Evolutionary conservation across 92 coral and sea anemone species (phyloP).

Genomic region (Epizoanthus scotinus): DNA sequence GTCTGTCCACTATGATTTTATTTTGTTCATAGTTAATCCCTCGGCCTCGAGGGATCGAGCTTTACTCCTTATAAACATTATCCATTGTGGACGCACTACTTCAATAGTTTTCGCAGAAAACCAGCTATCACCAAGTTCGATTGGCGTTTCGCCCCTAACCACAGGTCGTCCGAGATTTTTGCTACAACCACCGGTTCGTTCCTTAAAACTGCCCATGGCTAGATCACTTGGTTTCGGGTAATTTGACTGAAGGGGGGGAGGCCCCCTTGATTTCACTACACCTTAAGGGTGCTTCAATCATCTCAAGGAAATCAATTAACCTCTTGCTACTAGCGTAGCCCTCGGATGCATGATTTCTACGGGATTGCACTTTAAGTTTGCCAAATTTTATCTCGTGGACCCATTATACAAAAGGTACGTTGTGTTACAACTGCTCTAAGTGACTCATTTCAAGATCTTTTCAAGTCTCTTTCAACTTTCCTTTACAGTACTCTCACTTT

Average conservation of each 20-base stretch:
- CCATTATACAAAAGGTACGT: slow-evolving; percentile 96
- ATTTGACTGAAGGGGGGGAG: slow-evolving; percentile 77
- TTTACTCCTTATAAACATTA: slow-evolving; percentile 63
- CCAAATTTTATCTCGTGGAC: slow-evolving; percentile 87
- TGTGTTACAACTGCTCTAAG: slow-evolving; percentile 76
- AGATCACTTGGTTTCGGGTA: slow-evolving; percentile 97
- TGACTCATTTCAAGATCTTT: slow-evolving; percentile 79
- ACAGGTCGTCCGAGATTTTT: slow-evolving; percentile 88
- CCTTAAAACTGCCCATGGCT: slow-evolving; percentile 71
- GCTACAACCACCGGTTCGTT: slow-evolving; percentile 91
- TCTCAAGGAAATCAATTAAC: slow-evolving; percentile 6
- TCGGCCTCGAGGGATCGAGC: slow-evolving; percentile 65
- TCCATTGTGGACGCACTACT: slow-evolving; percentile 70
- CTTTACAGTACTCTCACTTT: slow-evolving; percentile 85
- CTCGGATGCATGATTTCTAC: slow-evolving; percentile 20
- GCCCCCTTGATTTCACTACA: slow-evolving; percentile 74
- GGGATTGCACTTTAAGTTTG: slow-evolving; percentile 71
- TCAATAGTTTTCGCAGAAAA: slow-evolving; percentile 83
- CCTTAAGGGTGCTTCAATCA: slow-evolving; percentile 51
- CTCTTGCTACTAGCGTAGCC: slow-evolving; percentile 5
- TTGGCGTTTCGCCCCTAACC: slow-evolving; percentile 90
- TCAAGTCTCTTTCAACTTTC: slow-evolving; percentile 89
- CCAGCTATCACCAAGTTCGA: slow-evolving; percentile 93
- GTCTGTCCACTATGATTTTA: slow-evolving; percentile 68
- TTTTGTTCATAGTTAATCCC: slow-evolving; percentile 76